Conservation (phyloP, 2,797 vertebrate species). For the Erethizon dorsatum region DNA sequence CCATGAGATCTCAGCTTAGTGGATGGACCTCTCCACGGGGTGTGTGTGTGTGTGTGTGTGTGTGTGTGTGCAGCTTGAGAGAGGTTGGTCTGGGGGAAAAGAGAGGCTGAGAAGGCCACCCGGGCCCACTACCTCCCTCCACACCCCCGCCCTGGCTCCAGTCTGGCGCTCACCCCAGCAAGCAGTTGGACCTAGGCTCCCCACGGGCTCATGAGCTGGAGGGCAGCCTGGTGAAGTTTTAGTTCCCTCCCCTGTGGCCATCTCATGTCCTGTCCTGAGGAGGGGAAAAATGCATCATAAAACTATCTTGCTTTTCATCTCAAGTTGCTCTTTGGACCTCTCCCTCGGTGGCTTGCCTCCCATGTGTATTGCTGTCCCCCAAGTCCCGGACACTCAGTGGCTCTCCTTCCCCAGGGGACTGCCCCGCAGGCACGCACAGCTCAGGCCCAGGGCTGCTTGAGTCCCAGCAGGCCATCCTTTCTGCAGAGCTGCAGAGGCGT, state of each 20-base stretch:
- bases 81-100: not conserved
- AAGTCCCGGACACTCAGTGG: not conserved
- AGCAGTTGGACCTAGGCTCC: not conserved
- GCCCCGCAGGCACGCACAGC: not conserved
- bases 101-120: not conserved
- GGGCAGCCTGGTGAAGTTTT: not conserved
- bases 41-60: not conserved
- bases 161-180: not conserved
- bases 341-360: not conserved
- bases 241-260: no score
- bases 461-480: not conserved
- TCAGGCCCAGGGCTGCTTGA: not conserved
- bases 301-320: not conserved
- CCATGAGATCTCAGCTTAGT: not conserved
- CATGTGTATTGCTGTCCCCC: not conserved
- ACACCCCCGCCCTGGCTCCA: not conserved
- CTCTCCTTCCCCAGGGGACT: not conserved
- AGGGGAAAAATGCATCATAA: not conserved
- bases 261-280: not conserved
- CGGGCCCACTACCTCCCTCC: not conserved
- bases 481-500: not conserved
- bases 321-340: not conserved
- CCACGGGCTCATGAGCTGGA: fast-evolving
- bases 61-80: not conserved
- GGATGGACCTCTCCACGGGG: not conserved